Evolutionary conservation across 1,140 invertebrate genomes (phyloP).

Genomic region (Pteromalus puparum): DNA sequence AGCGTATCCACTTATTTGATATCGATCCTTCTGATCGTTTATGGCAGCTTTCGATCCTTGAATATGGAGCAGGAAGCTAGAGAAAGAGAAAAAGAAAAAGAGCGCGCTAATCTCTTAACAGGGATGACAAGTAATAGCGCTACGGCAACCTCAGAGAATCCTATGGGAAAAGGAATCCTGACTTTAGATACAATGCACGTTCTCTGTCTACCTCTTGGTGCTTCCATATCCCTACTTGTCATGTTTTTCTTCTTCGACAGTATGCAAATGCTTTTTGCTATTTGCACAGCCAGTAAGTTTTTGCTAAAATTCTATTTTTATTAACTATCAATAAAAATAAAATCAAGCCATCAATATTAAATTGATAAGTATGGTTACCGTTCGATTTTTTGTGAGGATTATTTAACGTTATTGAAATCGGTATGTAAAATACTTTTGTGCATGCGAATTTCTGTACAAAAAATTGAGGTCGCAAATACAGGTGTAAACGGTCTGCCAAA

Average conservation of each 20-base stretch:
- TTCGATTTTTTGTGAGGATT: no score
- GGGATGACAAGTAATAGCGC: constrained; percentile 68
- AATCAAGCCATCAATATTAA: no score
- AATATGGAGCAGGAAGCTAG: constrained; percentile 96
- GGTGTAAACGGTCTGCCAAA: no score
- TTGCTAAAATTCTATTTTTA: constrained; percentile 31
- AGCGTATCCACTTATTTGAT: constrained; percentile 97
- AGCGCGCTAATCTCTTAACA: constrained; percentile 77
- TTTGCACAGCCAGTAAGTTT: constrained; percentile 95
- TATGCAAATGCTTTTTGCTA: constrained; percentile 97
- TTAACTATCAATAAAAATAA: no score
- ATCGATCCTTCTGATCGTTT: constrained; percentile 97
- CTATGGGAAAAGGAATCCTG: constrained; percentile 84
- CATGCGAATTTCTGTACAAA: no score
- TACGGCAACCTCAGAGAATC: constrained; percentile 63
- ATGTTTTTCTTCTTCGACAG: constrained; percentile 99
- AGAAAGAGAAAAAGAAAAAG: constrained; percentile 86
- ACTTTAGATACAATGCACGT: constrained; percentile 98
- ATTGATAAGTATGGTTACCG: not conserved
- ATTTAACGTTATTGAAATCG: no score
- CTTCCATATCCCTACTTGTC: constrained; percentile 94
- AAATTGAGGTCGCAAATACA: no score
- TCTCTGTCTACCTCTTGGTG: constrained; percentile 95
- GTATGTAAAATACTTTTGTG: no score
- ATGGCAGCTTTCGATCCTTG: constrained; percentile 94